These are phyloP conservation scores for Theonella swinhoei DNA, from an alignment of 37 sponge, comb jelly and placozoan genomes.

Conservation along the genomic window DNA sequence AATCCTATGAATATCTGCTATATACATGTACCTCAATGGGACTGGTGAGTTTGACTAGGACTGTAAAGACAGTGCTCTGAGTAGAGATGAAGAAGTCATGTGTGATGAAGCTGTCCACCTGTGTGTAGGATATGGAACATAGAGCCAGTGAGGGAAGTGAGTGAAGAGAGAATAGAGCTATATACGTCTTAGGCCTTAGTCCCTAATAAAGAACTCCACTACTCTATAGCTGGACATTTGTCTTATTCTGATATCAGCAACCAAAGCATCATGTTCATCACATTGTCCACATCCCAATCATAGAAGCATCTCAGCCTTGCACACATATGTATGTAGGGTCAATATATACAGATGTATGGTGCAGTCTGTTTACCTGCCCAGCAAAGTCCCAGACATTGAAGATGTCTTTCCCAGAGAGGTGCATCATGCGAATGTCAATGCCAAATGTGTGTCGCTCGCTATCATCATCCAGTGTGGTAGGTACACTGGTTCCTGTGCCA, in stretches of 20 bases:
- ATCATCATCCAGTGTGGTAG: slow-evolving; percentile 23
- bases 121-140: no score
- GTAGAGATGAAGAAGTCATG: slow-evolving; percentile 84
- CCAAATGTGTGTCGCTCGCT: slow-evolving; percentile 45
- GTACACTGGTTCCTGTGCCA: slow-evolving; percentile 24
- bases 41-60: slow-evolving; percentile 57
- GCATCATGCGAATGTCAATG: slow-evolving; percentile 56
- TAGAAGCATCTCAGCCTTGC: no score
- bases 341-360: not conserved
- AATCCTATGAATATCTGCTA: not conserved
- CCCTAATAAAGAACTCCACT: no score
- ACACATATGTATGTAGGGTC: not conserved
- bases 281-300: no score
- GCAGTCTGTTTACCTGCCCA: slow-evolving; percentile 57
- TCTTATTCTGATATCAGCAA: no score
- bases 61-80: slow-evolving; percentile 64
- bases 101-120: slow-evolving; percentile 66
- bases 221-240: no score
- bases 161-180: no score
- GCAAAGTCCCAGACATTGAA: slow-evolving; percentile 86
- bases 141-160: no score
- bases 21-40: slow-evolving; percentile 3
- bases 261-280: no score
- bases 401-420: slow-evolving; percentile 45
- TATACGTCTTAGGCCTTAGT: no score